Conservation (phyloP, 1,140 invertebrate species). For the Neodiprion fabricii region DNA sequence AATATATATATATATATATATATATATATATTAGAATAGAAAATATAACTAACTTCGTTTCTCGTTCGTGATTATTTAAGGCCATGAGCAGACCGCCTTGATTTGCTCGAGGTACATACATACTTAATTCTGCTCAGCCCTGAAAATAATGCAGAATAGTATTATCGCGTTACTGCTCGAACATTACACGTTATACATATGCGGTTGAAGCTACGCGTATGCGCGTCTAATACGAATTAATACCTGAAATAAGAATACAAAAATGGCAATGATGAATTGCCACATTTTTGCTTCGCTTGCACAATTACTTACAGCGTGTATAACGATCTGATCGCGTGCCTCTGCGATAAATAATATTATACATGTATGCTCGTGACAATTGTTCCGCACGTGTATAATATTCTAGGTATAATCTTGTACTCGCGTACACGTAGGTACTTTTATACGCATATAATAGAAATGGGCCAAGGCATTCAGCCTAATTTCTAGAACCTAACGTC, state of each 20-base stretch:
- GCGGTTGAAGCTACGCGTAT: no score
- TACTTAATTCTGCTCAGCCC: not conserved
- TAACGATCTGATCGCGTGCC: not conserved
- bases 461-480: not conserved
- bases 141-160: not conserved
- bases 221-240: not conserved
- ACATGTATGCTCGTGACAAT: no score
- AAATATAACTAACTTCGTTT: no score
- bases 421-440: no score
- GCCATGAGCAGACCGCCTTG: not conserved
- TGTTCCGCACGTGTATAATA: no score
- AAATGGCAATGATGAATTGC: conserved; percentile 7
- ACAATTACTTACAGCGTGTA: not conserved
- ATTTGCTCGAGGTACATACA: not conserved
- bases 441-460: not conserved
- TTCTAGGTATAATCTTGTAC: no score
- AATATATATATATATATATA: no score
- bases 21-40: no score
- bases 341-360: not conserved
- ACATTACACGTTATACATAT: no score
- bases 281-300: not conserved
- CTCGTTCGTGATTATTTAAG: not conserved
- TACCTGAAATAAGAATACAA: not conserved
- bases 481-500: not conserved
- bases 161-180: not conserved